Evolutionary conservation across 2,888 invertebrate genomes (phyloP).

Genomic region (Terebella lapidaria): DNA sequence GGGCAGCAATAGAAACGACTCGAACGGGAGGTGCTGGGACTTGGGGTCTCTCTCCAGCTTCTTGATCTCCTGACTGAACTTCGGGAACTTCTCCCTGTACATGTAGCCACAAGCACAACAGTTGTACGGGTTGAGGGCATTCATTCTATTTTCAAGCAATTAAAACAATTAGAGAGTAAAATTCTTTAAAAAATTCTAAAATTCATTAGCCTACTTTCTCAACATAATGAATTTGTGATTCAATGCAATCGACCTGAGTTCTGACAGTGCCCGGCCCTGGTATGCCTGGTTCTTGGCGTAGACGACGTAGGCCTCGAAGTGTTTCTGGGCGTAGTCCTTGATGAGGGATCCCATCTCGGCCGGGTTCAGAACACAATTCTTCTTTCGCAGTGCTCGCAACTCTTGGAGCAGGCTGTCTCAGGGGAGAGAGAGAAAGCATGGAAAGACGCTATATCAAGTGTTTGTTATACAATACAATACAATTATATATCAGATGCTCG

Average conservation of each 20-base stretch:
- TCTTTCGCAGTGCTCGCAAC: constrained; percentile 86
- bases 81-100: background rate
- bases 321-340: constrained; percentile 71
- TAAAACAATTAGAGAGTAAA: constrained; percentile 57
- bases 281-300: constrained; percentile 92
- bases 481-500: too few relatives aligned
- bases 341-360: constrained; percentile 78
- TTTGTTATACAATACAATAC: too few relatives aligned
- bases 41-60: constrained; percentile 67
- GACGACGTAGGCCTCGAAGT: constrained; percentile 79
- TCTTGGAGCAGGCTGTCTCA: constrained; percentile 74
- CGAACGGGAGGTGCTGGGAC: constrained; percentile 79
- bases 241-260: constrained; percentile 23
- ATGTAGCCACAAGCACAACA: too few relatives aligned
- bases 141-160: constrained; percentile 59
- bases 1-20: constrained; percentile 93
- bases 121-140: too few relatives aligned
- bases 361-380: constrained; percentile 67
- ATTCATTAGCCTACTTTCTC: too few relatives aligned
- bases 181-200: too few relatives aligned
- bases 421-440: too few relatives aligned
- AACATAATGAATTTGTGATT: too few relatives aligned
- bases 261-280: constrained; percentile 72
- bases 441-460: too few relatives aligned
- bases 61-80: constrained; percentile 45